Evolutionary conservation across 2,888 invertebrate genomes (phyloP).

Genomic region (Hemicrepidius hirtus): DNA sequence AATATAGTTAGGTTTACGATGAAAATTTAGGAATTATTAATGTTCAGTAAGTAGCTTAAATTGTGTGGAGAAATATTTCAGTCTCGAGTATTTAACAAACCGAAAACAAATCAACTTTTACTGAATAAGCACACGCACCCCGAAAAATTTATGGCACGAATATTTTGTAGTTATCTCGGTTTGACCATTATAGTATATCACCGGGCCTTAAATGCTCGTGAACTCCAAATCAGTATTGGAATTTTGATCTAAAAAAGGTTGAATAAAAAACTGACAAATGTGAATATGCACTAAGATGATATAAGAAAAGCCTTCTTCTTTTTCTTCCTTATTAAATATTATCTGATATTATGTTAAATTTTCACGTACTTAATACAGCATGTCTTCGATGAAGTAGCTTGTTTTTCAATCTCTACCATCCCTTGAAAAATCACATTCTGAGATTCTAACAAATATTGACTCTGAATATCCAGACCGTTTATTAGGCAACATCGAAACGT

Average conservation of each 20-base stretch:
- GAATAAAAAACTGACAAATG: too few relatives aligned
- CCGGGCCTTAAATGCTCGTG: background rate
- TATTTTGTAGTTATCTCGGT: conserved; percentile 6
- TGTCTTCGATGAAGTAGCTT: too few relatives aligned
- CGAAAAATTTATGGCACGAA: conserved; percentile 12
- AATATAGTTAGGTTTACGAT: too few relatives aligned
- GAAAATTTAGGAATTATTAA: too few relatives aligned
- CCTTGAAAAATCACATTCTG: background rate
- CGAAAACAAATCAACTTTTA: conserved; percentile 21
- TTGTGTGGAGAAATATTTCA: background rate
- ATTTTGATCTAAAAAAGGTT: too few relatives aligned
- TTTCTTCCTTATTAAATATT: too few relatives aligned
- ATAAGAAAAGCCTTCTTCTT: too few relatives aligned
- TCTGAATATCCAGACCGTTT: background rate
- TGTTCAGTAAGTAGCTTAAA: too few relatives aligned
- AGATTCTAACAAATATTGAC: conserved; percentile 6
- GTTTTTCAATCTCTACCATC: too few relatives aligned
- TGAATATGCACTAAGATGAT: too few relatives aligned
- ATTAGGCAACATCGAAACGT: background rate
- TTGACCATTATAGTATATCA: background rate
- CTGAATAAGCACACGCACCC: conserved; percentile 25
- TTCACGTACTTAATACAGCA: background rate
- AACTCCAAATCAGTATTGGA: too few relatives aligned
- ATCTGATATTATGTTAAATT: too few relatives aligned
- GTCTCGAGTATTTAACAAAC: conserved; percentile 19